Base-by-base conservation (phyloP, 2,797 vertebrate genomes). In the Helicolenus hilgendorfi region DNA sequence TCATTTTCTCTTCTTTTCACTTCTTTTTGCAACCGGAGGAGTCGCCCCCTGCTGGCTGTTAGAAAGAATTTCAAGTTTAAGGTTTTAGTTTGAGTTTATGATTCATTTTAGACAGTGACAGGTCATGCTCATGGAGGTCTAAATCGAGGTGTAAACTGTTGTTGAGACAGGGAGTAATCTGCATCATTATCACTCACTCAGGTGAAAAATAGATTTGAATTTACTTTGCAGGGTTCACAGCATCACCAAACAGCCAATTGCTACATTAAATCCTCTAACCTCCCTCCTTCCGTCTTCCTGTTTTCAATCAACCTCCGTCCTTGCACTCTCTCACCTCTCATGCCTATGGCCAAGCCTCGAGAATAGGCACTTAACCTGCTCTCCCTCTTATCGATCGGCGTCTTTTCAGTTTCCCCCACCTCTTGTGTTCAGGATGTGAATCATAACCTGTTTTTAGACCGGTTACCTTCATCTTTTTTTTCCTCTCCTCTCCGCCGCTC, bases 361-460 rank as follows among this genome's bases (percentile, higher is more conserved):
- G 36, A 84, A 71, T 2, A 20, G 59, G 8, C 72, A 73, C 72
- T 84, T 84, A 79, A 82, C 85, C 78, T 56, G 35, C 69, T 69
- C 15, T 41, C 59, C 59, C 55, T 60, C 18, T 24, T 11, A 88
- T 89, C 0, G 74, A 91, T 77, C 41, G 2, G 56, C 1, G 0
- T 64, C 65, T 41, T 41, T 38, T 64, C 65, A 49, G 26, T 67
- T 83, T 65, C 45, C 38, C 38, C 62, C 27, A 62, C 55, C n/a
- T 31, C 26, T 31, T 22, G 20, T 36, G 53, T 38, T 18, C 68
- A 41, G 33, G 31, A 69, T 49, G 62, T 74, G 62, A 77, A 79
- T 85, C 90, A 65, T 70, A 63, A 63, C 65, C 49, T 10, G 0
- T 15, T 36, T 55, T 70, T 3, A 14, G 26, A 10, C 49, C 9